These are phyloP conservation scores for Seira sanloemensis DNA, from an alignment of 2,888 invertebrate genomes.

Conservation along the genomic window DNA sequence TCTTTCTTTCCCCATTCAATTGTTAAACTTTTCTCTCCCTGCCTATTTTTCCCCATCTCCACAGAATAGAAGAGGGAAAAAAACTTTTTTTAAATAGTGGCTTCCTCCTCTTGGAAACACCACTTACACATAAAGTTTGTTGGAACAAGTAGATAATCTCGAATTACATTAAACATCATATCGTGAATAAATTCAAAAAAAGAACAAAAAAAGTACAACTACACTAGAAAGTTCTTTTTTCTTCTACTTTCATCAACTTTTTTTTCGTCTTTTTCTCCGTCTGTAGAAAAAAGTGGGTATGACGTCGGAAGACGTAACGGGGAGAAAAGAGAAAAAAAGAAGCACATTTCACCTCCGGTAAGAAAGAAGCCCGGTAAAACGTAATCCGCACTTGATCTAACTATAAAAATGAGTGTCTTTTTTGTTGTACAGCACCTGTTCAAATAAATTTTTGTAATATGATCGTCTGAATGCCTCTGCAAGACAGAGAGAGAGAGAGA, in stretches of 20 bases:
- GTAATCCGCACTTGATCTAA: conserved; percentile 4
- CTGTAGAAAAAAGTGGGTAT: no score
- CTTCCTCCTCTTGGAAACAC: background rate
- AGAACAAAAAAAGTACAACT: background rate
- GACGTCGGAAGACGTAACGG: background rate
- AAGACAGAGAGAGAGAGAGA: background rate
- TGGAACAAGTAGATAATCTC: background rate
- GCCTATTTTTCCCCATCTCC: no score
- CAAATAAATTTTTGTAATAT: background rate
- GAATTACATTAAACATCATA: conserved; percentile 4
- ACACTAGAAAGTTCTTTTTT: background rate
- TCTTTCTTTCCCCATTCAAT: background rate
- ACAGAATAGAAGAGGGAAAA: no score
- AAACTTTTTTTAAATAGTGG: background rate
- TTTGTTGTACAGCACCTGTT: conserved; percentile 4
- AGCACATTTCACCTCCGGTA: background rate
- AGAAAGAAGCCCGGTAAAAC: background rate
- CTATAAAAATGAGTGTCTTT: conserved; percentile 1
- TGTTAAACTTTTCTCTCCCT: background rate
- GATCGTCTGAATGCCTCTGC: background rate
- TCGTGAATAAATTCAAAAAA: background rate
- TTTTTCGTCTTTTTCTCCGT: no score
- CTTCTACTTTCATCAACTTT: no score
- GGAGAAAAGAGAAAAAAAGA: background rate
- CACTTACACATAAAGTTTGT: background rate